Percentiles rank a stretch among this genome's conserved stretches.
Conservation (phyloP, 1,140 invertebrate species). For the Ceratoteleas bidentatus region DNA sequence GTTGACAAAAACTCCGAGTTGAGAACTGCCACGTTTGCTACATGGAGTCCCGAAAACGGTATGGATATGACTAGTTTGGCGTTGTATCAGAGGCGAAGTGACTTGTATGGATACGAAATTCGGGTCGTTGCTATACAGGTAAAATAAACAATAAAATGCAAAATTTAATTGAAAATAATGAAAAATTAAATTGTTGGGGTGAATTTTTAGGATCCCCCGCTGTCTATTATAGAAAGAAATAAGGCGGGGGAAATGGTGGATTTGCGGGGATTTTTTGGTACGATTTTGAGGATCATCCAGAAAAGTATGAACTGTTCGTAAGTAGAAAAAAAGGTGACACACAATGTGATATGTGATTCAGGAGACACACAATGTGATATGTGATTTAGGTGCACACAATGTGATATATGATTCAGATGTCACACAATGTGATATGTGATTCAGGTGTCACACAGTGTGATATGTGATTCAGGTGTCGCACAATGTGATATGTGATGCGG, state of each 20-base stretch:
- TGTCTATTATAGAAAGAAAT: slow-evolving; percentile 70
- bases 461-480: too few species aligned
- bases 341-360: not conserved
- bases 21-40: slow-evolving; percentile 65
- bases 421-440: not conserved
- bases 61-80: slow-evolving; percentile 62
- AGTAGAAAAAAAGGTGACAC: slow-evolving; percentile 65
- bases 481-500: too few species aligned
- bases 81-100: slow-evolving; percentile 74
- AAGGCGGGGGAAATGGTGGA: slow-evolving; percentile 63
- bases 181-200: not conserved
- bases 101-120: slow-evolving; percentile 74
- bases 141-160: not conserved
- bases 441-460: too few species aligned
- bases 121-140: slow-evolving; percentile 72
- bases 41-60: slow-evolving; percentile 65
- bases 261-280: slow-evolving; percentile 77
- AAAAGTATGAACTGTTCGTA: slow-evolving; percentile 79
- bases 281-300: slow-evolving; percentile 73
- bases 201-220: slow-evolving; percentile 74
- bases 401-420: too few species aligned
- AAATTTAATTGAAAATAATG: not conserved
- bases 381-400: too few species aligned
- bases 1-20: slow-evolving; percentile 68
- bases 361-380: too few species aligned